Base-by-base conservation (phyloP, 2,797 vertebrate genomes). In the Epinephelus coioides region DNA sequence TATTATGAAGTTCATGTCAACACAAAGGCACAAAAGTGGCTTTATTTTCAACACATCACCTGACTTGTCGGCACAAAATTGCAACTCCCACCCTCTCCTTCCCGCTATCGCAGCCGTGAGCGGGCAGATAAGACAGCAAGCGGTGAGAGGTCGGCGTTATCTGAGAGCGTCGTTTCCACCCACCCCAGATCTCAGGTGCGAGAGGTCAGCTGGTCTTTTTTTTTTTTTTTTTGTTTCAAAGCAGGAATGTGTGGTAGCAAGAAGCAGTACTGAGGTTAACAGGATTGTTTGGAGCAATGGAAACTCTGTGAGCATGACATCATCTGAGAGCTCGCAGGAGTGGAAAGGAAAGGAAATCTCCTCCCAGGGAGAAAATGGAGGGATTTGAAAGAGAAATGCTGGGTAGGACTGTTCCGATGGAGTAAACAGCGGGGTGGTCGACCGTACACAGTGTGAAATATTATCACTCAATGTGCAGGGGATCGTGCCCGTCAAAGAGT, bases 321-420 rank as follows among this genome's bases (percentile, higher is more conserved):
- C 94, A 95, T 94, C 81, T 60, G 62, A 88, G 91, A 75, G 91
- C 91, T 90, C 55, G 40, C 89, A 80, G 93, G 90, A 91, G 90
- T 87, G 91, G 92, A 95, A 92, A 90, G 84, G 84, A 89, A 90
- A 90, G 91, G 91, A 95, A 94, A 94, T 93, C 92, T 94, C 88
- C 88, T 91, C 90, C 91, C 89, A 83, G 75, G 82, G 91, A 85
- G 84, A 94, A 92, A 91, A 85, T 81, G 77, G 78, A 88, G 88
- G 83, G 90, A 86, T 92, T 89, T 90, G 79, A 91, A 85, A 89
- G 78, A 85, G 80, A 86, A 89, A 74, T 38, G 76, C 73, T 69
- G 90, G 81, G 88, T 84, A 83, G 86, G 73, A 86, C 66, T 82
- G 86, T 89, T 91, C 78, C 83, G 67, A 83, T 76, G 86, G 86